phyloP scores from a whole-genome alignment of 2,113 vertebrate genomes.

The Polyodon spathula region DNA sequence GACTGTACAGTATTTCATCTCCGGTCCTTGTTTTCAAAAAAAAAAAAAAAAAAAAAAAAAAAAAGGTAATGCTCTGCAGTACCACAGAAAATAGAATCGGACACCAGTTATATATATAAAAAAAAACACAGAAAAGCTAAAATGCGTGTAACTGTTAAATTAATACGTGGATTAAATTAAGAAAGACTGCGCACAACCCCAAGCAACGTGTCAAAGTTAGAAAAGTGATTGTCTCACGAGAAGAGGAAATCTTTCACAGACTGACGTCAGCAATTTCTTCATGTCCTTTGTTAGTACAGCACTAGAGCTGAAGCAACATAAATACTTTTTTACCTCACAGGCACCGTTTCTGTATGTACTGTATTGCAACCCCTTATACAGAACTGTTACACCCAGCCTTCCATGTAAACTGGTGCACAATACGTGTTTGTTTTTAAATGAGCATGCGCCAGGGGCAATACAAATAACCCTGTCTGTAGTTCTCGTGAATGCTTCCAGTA shows the following conservation, averaged over 20 bases:
- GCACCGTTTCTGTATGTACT: slow-evolving; percentile 30
- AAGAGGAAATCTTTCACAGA: slow-evolving; percentile 29
- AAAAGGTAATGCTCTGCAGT: too few relatives aligned
- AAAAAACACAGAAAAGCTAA: too few relatives aligned
- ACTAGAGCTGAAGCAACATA: too few relatives aligned
- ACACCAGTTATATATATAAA: too few relatives aligned
- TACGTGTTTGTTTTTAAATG: background rate
- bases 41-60: background rate
- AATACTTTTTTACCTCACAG: too few relatives aligned
- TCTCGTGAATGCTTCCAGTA: too few relatives aligned
- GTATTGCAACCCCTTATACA: background rate
- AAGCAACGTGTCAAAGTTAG: slow-evolving; percentile 25
- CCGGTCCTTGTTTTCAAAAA: slow-evolving; percentile 2
- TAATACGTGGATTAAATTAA: too few relatives aligned
- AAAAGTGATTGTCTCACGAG: slow-evolving; percentile 12
- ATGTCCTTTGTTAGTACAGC: too few relatives aligned
- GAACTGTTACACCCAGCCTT: background rate
- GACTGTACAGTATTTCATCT: slow-evolving; percentile 16
- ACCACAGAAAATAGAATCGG: too few relatives aligned
- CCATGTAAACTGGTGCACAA: background rate
- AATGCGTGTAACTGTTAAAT: too few relatives aligned
- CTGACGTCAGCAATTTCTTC: slow-evolving; percentile 31
- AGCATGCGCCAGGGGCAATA: background rate
- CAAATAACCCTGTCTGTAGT: background rate
- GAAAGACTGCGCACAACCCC: background rate